Conservation (phyloP, 2,888 invertebrate genomes). For the Catocala sponsa region DNA sequence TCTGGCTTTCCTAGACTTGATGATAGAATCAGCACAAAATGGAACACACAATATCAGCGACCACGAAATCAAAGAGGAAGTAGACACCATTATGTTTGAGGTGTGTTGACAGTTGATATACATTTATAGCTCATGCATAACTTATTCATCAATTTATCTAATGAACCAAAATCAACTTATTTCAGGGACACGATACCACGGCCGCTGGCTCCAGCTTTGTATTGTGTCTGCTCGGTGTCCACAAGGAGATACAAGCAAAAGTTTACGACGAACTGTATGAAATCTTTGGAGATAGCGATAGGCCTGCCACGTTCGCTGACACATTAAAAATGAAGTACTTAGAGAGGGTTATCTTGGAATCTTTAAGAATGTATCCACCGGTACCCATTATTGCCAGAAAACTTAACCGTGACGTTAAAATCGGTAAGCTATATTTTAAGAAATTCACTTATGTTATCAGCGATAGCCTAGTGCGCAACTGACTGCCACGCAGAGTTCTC, state of each 20-base stretch:
- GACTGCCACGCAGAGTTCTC: no score
- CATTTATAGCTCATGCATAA: no score
- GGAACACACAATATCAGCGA: slow-evolving; percentile 91
- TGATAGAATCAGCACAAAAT: slow-evolving; percentile 95
- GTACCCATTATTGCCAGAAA: slow-evolving; percentile 93
- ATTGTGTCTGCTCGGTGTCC: slow-evolving; percentile 93
- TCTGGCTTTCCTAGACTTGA: slow-evolving; percentile 95
- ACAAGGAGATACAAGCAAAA: slow-evolving; percentile 93
- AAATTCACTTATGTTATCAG: no score
- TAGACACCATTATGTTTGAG: slow-evolving; percentile 96
- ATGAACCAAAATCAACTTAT: no score
- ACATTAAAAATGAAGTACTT: slow-evolving; percentile 94
- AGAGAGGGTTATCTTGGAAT: slow-evolving; percentile 93
- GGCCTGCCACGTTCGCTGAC: slow-evolving; percentile 93
- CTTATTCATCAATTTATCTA: no score
- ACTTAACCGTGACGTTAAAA: slow-evolving; percentile 90
- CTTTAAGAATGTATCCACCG: slow-evolving; percentile 93
- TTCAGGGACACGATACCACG: slow-evolving; percentile 84
- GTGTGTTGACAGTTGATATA: slow-evolving; percentile 67
- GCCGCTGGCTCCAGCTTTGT: slow-evolving; percentile 95
- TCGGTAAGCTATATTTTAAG: slow-evolving; percentile 78
- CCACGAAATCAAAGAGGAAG: slow-evolving; percentile 95
- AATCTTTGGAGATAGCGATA: slow-evolving; percentile 93
- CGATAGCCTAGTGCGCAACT: no score
- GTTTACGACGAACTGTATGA: slow-evolving; percentile 92